Conservation (phyloP, 2,888 invertebrate genomes). For the Microplitis deprimator region DNA sequence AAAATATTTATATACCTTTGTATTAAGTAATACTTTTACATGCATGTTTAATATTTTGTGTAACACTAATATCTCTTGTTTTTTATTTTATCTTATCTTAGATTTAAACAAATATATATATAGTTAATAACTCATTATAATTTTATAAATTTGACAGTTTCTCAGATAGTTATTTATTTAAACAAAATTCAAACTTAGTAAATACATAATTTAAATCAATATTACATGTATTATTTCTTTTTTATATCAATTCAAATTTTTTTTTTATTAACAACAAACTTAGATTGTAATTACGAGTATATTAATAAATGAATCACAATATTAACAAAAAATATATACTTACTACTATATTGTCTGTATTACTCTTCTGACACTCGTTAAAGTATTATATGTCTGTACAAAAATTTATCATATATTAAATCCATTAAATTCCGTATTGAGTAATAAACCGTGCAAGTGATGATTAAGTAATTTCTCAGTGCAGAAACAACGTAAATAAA, state of each 20-base stretch:
- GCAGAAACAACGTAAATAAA: background rate
- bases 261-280: background rate
- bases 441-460: slow-evolving; percentile 12
- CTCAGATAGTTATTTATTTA: background rate
- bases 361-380: background rate
- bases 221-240: background rate
- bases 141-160: background rate
- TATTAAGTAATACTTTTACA: background rate
- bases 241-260: background rate
- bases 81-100: background rate
- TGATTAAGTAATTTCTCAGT: slow-evolving; percentile 22
- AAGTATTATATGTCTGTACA: too few relatives aligned
- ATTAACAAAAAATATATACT: too few relatives aligned
- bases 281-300: background rate
- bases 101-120: background rate
- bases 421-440: slow-evolving; percentile 4
- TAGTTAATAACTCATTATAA: background rate
- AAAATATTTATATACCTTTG: background rate
- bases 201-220: background rate
- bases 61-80: background rate
- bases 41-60: background rate
- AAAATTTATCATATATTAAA: background rate
- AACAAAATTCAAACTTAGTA: background rate
- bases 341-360: background rate
- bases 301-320: background rate